Evolutionary conservation across 2,113 vertebrate genomes (phyloP), one percentile per base, ranked within the genome.

Genomic region (Callionymus lyra): DNA sequence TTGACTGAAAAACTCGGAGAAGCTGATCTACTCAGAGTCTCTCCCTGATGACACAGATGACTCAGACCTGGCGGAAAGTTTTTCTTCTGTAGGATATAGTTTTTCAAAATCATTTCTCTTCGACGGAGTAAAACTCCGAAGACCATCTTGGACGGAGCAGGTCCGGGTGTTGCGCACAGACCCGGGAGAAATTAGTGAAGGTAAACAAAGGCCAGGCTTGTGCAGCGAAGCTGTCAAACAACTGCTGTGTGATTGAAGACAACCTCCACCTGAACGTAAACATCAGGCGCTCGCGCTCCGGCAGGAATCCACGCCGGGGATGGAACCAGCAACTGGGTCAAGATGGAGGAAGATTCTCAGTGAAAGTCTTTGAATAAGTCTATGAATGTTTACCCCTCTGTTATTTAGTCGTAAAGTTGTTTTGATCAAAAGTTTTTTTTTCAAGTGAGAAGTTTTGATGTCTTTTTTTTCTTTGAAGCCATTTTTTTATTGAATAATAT

Each of bases 211-310:
- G 65, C 70, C 65, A 47, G 69, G 15, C 44, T n/a, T 12, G 74
- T 67, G 74, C 82, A 83, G 81, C 57, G 43, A n/a, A 78, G 67
- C 68, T 85, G 82, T 85, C 84, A 86, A 86, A 86, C 83, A 84
- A 70, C 72, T 64, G 1, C 57, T 59, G 57, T 69, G 68, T 85
- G 81, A 86, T 84, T 82, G 79, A 86, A 76, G 79, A 82, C 82
- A 84, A 83, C 76, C 74, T 77, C 73, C 65, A 77, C 75, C 66
- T 66, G 52, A 80, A 72, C 68, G 82, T 84, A 86, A 85, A 86
- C 78, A 84, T 76, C 65, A 72, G 73, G 66, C 79, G 45, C 60
- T 66, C 59, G 59, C 58, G 52, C 50, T 65, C 53, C 66, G 54
- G 47, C 44, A 43, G 50, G 64, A 67, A 43, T 63, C 63, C 69